Conservation (phyloP, 2,888 invertebrate species). For the Andrena praecox region DNA sequence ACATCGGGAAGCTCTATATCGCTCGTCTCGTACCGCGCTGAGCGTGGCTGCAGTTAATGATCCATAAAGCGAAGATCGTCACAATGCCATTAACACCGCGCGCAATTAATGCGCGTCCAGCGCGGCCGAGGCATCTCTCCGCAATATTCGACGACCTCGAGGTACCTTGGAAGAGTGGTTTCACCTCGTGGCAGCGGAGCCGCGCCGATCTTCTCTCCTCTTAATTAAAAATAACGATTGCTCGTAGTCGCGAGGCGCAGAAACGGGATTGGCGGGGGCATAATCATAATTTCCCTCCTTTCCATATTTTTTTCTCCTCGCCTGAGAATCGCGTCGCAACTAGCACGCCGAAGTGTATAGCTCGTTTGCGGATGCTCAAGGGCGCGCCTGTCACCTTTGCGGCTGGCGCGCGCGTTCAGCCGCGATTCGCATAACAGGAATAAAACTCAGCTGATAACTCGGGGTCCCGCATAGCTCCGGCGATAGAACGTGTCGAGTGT, state of each 20-base stretch:
- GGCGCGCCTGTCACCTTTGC: constrained; percentile 63
- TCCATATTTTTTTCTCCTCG: constrained; percentile 44
- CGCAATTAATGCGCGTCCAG: constrained; percentile 57
- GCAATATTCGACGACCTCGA: constrained; percentile 53
- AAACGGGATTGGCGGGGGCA: constrained; percentile 66
- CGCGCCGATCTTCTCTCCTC: constrained; percentile 67
- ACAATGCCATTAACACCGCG: constrained; percentile 62
- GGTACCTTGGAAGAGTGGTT: constrained; percentile 47
- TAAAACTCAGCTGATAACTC: too few relatives aligned
- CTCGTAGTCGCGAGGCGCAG: constrained; percentile 52
- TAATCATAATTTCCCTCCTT: constrained; percentile 72
- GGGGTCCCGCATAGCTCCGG: too few relatives aligned
- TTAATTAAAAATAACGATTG: constrained; percentile 80
- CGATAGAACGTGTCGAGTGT: too few relatives aligned
- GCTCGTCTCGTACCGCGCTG: not conserved
- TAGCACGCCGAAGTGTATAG: constrained; percentile 40
- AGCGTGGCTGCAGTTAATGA: constrained; percentile 41
- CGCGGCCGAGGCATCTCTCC: constrained; percentile 21
- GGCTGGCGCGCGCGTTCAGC: not conserved
- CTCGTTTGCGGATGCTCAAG: constrained; percentile 59
- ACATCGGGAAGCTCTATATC: not conserved
- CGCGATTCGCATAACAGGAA: not conserved
- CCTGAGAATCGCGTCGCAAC: constrained; percentile 55
- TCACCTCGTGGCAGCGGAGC: constrained; percentile 51
- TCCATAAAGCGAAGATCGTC: constrained; percentile 60